Base-by-base conservation (phyloP, 2,888 invertebrate genomes). In the Ptilodon capucinus region DNA sequence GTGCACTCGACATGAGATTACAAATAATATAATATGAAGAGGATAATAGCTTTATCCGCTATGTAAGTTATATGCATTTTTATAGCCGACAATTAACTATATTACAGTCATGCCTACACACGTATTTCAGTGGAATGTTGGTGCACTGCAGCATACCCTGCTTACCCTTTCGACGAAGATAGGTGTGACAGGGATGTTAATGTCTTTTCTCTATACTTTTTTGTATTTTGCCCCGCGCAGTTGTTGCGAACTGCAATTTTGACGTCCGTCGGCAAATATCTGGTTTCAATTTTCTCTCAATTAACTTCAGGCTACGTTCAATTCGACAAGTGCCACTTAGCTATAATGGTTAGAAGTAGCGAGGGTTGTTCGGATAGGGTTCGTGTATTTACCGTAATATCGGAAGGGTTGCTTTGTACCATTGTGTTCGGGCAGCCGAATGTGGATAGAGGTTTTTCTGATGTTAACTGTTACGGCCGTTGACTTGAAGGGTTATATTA, bases 241-340 rank as follows among this genome's bases (percentile, higher is more conserved):
- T 42, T 42, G 34, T 34, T 19, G 4, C 9, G 56, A 40, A 47
- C 40, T 55, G 60, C 53, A 63, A 69, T 55, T 73, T 73, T 65
- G 69, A 68, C 68, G 62, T 56, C 66, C 64, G 66, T 69, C 64
- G 36, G 46, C 51, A 69, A 76, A 77, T 79, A 79, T 82, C 78
- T 78, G 77, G 77, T 80, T 79, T 79, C 77, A 80, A 79, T 83
- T 78, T 80, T 75, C 76, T 76, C 77, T 79, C 81, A 84, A 86
- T 85, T 82, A 84, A 80, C 76, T 80, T 75, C 78, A 79, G 78
- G 79, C 81, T 80, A 64, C 71, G 74, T 84, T 79, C 75, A 74
- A 78, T 78, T 80, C 74, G 71, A 70, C 75, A 76, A 85, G 84
- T 80, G 80, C 67, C 76, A 77, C 82, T 85, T 76, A 74, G 68